Percentiles rank a stretch among this genome's conserved stretches.
Evolutionary conservation across 1,140 invertebrate genomes (phyloP).

Genomic region (Varroa destructor): DNA sequence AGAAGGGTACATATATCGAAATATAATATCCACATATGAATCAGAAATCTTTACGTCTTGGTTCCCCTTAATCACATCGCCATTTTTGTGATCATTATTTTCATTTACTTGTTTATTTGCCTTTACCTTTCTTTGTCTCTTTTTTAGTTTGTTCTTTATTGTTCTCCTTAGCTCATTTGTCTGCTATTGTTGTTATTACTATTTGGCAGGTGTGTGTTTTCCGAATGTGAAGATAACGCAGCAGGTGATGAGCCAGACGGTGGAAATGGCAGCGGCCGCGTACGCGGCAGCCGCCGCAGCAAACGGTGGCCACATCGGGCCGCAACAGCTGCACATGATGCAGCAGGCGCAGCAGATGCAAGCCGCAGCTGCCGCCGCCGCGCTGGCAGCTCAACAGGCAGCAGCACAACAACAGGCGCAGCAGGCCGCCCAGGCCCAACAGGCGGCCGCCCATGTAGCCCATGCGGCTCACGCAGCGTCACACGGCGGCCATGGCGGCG

Average conservation of each 20-base stretch:
- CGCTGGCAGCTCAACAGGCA: not conserved
- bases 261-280: conserved; percentile 26
- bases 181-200: not conserved
- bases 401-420: conserved; percentile 26
- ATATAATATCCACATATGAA: too few species aligned
- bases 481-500: too few species aligned
- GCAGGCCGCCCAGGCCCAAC: conserved; percentile 1
- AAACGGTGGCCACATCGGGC: conserved; percentile 20
- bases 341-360: conserved; percentile 7
- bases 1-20: too few species aligned
- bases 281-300: conserved; percentile 21
- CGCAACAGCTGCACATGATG: conserved; percentile 28
- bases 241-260: conserved; percentile 28
- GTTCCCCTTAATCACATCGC: too few species aligned
- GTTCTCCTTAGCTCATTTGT: too few species aligned
- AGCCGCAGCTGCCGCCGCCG: conserved; percentile 18
- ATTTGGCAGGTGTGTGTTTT: conserved; percentile 20
- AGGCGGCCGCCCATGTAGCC: conserved; percentile 11
- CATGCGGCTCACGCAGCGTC: too few species aligned
- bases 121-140: too few species aligned
- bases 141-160: too few species aligned
- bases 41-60: too few species aligned
- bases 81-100: too few species aligned
- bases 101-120: too few species aligned
- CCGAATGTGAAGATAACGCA: conserved; percentile 29